Evolutionary conservation across 1,140 invertebrate genomes (phyloP).

Genomic region (Conus betulinus): DNA sequence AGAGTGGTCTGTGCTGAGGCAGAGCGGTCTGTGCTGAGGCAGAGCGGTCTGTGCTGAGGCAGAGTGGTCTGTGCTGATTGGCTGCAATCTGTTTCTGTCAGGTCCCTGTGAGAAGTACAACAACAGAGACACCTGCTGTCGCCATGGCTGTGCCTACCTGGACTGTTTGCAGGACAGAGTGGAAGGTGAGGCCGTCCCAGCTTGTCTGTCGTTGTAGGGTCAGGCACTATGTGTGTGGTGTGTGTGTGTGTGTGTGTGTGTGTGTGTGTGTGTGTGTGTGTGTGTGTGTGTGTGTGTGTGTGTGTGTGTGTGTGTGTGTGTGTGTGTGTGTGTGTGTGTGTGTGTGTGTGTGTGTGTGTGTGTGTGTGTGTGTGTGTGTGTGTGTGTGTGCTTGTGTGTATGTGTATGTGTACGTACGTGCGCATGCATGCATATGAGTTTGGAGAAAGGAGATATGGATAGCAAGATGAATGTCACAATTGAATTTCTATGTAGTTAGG

Average conservation of each 20-base stretch:
- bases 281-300: not conserved
- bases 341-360: too few species aligned
- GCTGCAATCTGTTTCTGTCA: not conserved
- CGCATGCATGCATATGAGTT: too few species aligned
- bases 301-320: not conserved
- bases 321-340: too few species aligned
- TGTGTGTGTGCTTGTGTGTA: not conserved
- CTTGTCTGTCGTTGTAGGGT: too few species aligned
- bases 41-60: too few species aligned
- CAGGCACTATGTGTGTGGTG: not conserved
- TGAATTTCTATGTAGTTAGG: too few species aligned
- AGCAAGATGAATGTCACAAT: too few species aligned
- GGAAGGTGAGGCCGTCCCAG: not conserved
- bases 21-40: too few species aligned
- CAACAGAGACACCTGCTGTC: not conserved
- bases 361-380: not conserved
- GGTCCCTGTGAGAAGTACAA: not conserved
- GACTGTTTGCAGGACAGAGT: not conserved
- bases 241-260: slow-evolving; percentile 1
- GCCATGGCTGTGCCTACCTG: slow-evolving; percentile 13
- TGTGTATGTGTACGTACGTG: too few species aligned
- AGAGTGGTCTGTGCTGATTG: too few species aligned
- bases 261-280: not conserved
- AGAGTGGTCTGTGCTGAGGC: too few species aligned
- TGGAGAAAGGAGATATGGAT: too few species aligned